Evolutionary conservation across 2,888 invertebrate genomes (phyloP).

Genomic region (Rhagonycha fulva): DNA sequence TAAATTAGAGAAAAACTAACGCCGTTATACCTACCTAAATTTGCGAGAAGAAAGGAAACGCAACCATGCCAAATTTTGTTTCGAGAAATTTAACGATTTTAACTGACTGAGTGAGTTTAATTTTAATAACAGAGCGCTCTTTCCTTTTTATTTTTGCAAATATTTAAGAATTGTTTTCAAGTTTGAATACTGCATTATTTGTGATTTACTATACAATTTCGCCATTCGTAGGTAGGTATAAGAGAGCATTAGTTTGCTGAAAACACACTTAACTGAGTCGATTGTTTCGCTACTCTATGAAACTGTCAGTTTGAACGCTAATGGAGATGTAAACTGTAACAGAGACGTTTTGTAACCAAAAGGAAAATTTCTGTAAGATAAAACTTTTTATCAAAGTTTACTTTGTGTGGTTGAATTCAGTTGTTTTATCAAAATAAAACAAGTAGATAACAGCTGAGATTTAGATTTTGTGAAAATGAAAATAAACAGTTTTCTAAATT

Average conservation of each 20-base stretch:
- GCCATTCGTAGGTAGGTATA: neutral
- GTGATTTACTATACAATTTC: neutral
- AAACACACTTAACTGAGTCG: neutral
- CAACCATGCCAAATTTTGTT: neutral
- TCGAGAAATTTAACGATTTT: neutral
- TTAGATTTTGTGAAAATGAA: neutral
- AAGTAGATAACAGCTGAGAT: neutral
- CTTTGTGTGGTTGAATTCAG: neutral
- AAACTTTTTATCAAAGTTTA: neutral
- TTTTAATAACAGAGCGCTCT: neutral
- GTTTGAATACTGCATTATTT: neutral
- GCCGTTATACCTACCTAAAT: neutral
- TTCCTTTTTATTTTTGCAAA: neutral
- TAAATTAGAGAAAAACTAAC: neutral
- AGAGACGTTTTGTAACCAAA: neutral
- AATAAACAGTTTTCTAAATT: neutral
- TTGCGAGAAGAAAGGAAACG: neutral
- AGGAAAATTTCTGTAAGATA: neutral
- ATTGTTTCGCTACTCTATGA: neutral
- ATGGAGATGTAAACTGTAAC: neutral
- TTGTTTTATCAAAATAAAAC: neutral
- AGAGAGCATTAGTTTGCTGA: neutral
- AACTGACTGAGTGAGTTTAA: neutral
- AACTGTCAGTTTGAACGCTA: neutral
- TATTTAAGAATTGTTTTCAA: neutral